Evolutionary conservation across 2,797 vertebrate genomes (phyloP).

Genomic region (Natrix natrix): DNA sequence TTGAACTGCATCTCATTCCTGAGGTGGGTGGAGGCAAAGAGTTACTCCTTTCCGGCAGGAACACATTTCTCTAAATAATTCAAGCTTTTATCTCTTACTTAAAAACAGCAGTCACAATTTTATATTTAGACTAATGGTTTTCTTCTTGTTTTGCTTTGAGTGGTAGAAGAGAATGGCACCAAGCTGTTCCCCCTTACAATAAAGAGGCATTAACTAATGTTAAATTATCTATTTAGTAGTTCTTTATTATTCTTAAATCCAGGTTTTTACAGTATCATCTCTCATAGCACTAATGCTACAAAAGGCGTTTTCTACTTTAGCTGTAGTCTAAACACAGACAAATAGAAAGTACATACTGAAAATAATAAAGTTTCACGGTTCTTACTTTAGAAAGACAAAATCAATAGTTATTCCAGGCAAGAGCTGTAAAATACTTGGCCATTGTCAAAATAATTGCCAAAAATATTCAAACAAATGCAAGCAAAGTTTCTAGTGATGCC

Average conservation of each 20-base stretch:
- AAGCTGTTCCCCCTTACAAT: not conserved
- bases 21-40: not conserved
- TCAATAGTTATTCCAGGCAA: conserved; percentile 30
- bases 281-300: conserved; percentile 8
- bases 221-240: not conserved
- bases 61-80: not conserved
- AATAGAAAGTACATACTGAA: not conserved
- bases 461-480: conserved; percentile 20
- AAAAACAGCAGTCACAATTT: not conserved
- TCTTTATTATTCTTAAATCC: not conserved
- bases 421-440: not conserved
- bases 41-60: not conserved
- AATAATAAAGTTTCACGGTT: not conserved
- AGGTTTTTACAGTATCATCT: conserved; percentile 24
- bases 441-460: conserved; percentile 14
- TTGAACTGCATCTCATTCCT: not conserved
- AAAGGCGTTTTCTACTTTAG: conserved; percentile 21
- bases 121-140: not conserved
- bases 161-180: not conserved
- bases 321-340: conserved; percentile 24
- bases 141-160: not conserved
- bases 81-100: not conserved
- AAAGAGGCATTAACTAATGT: not conserved
- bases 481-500: not conserved
- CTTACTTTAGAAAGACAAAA: conserved; percentile 26